phyloP scores from a whole-genome alignment of 2,888 invertebrate species.

The Callosobruchus maculatus region DNA sequence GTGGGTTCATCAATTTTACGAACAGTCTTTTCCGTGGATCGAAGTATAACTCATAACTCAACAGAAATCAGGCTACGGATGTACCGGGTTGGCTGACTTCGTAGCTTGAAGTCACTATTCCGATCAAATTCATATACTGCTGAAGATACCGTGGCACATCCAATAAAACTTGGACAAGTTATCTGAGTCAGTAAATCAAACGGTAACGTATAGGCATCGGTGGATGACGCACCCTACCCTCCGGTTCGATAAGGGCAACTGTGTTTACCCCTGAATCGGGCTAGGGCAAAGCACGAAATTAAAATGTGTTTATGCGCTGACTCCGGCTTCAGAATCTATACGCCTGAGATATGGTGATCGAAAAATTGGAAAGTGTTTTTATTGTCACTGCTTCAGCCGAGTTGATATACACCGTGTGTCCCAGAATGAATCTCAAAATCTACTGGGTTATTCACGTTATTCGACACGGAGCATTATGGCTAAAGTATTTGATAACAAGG shows the following conservation, averaged over 20 bases:
- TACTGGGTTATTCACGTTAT: too few relatives aligned
- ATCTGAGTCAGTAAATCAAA: constrained; percentile 24
- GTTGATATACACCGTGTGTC: too few relatives aligned
- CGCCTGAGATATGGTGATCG: background rate
- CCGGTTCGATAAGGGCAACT: background rate
- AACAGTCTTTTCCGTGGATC: too few relatives aligned
- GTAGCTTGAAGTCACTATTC: background rate
- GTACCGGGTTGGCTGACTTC: background rate
- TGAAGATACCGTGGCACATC: constrained; percentile 8
- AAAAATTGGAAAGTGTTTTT: background rate
- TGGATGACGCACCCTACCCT: background rate
- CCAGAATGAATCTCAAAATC: too few relatives aligned
- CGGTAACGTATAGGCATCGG: constrained; percentile 16
- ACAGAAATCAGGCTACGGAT: background rate
- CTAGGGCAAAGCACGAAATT: background rate
- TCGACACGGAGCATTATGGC: too few relatives aligned
- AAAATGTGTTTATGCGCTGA: background rate
- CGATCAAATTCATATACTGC: background rate
- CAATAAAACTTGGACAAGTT: constrained; percentile 24
- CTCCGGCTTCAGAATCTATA: background rate
- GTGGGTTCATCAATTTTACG: too few relatives aligned
- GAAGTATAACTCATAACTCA: too few relatives aligned
- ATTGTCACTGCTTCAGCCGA: background rate
- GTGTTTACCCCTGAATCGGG: background rate
- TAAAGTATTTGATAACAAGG: too few relatives aligned